phyloP scores from a whole-genome alignment of 2,113 vertebrate species.

The Grammomys dolichurus region DNA sequence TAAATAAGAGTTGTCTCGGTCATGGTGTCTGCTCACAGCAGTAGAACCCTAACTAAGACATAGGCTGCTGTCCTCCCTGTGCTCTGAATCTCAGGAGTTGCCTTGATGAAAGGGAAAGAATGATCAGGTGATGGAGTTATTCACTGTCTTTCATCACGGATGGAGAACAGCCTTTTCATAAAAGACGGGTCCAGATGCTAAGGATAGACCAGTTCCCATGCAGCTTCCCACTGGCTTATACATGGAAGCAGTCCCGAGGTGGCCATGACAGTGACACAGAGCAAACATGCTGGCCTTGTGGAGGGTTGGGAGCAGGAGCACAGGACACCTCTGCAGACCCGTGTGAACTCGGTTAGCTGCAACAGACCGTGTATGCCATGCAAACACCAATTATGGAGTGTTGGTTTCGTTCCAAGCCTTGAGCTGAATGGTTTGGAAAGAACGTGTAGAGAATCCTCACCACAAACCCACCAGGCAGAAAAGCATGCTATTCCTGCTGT shows the following conservation, averaged over 20 bases:
- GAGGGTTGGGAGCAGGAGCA: not conserved
- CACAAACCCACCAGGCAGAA: not conserved
- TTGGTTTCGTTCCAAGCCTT: not conserved
- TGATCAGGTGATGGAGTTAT: not conserved
- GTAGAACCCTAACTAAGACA: no score
- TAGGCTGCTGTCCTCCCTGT: not conserved
- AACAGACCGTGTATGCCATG: not conserved
- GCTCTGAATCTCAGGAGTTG: fast-evolving
- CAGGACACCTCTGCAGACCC: not conserved
- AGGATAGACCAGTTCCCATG: fast-evolving
- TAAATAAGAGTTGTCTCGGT: no score
- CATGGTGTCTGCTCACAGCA: no score
- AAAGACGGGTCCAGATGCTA: not conserved
- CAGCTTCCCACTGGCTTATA: not conserved
- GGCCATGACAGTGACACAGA: not conserved
- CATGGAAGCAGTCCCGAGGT: not conserved
- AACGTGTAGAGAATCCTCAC: not conserved
- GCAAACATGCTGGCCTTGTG: not conserved
- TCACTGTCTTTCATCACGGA: not conserved
- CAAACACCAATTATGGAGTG: not conserved
- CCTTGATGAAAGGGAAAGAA: not conserved
- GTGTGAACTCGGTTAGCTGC: not conserved
- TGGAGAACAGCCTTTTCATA: not conserved
- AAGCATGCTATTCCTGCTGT: not conserved
- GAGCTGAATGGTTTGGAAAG: not conserved